Conservation (phyloP, 2,797 vertebrate species). For the Gambusia yucatana region DNA sequence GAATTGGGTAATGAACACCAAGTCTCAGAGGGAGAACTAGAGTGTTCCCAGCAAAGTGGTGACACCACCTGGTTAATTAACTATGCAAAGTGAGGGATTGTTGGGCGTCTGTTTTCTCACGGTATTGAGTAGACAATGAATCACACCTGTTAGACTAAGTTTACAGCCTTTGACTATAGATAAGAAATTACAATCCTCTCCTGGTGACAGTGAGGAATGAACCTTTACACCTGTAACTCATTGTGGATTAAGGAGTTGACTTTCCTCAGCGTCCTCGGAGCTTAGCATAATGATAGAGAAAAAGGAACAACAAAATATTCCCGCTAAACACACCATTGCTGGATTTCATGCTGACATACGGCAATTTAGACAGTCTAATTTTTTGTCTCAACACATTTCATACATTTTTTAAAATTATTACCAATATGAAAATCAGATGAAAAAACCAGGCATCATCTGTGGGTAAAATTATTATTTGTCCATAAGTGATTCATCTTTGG, state of each 20-base stretch:
- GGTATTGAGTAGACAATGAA: conserved; percentile 51
- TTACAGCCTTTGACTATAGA: conserved; percentile 53
- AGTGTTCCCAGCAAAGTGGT: conserved; percentile 60
- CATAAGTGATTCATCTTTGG: neutral
- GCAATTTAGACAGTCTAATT: neutral
- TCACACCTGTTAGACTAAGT: conserved; percentile 52
- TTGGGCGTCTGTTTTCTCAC: conserved; percentile 61
- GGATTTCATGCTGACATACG: neutral
- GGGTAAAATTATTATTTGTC: neutral
- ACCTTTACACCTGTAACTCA: conserved; percentile 17
- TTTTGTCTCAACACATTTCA: neutral
- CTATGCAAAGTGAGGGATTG: conserved; percentile 47
- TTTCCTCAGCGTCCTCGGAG: conserved; percentile 3
- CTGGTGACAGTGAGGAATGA: conserved; percentile 25
- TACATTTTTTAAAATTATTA: neutral
- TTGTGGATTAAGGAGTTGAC: conserved; percentile 19
- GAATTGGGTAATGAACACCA: conserved; percentile 51
- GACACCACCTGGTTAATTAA: conserved; percentile 51
- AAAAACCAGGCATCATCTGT: neutral
- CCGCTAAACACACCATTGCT: neutral
- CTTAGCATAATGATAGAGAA: conserved; percentile 1
- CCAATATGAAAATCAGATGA: neutral
- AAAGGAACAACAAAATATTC: neutral
- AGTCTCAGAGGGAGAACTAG: conserved; percentile 32
- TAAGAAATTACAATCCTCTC: conserved; percentile 42